Percentiles rank a stretch among this genome's conserved stretches.
Conservation (phyloP, 2,113 vertebrate species). For the Rhineura floridana region DNA sequence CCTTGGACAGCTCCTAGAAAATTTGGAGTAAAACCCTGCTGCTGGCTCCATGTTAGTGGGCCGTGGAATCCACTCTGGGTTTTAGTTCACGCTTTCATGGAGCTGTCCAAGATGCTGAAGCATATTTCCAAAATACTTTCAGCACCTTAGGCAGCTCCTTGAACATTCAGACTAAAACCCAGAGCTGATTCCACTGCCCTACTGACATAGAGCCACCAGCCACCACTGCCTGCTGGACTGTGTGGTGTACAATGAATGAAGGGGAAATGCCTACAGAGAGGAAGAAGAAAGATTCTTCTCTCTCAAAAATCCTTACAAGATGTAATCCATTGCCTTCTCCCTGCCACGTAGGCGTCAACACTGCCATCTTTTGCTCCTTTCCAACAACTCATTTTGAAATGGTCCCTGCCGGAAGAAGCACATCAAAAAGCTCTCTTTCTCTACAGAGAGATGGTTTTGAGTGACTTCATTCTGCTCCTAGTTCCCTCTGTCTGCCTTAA, state of each 20-base stretch:
- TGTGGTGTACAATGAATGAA: not conserved
- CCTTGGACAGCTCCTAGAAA: no score
- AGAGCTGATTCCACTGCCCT: no score
- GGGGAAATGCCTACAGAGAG: constrained; percentile 6
- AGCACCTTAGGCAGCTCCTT: no score
- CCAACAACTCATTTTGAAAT: constrained; percentile 20
- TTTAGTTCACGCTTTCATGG: no score
- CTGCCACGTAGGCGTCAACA: constrained; percentile 72
- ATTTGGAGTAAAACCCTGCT: no score
- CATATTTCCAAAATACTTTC: no score
- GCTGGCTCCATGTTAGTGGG: no score
- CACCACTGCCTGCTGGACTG: not conserved
- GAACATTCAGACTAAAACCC: no score
- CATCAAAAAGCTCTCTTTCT: constrained; percentile 39
- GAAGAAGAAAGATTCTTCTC: constrained; percentile 47
- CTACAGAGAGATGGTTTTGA: constrained; percentile 19
- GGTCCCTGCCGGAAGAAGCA: not conserved
- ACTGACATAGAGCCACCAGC: no score
- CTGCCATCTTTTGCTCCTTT: constrained; percentile 79
- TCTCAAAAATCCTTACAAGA: constrained; percentile 24
- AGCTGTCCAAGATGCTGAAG: no score
- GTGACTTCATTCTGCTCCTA: not conserved
- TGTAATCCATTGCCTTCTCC: constrained; percentile 20
- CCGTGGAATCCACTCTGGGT: no score
- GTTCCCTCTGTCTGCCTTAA: not conserved